Evolutionary conservation across 2,888 invertebrate genomes (phyloP).

Genomic region (Chloroclysta siterata): DNA sequence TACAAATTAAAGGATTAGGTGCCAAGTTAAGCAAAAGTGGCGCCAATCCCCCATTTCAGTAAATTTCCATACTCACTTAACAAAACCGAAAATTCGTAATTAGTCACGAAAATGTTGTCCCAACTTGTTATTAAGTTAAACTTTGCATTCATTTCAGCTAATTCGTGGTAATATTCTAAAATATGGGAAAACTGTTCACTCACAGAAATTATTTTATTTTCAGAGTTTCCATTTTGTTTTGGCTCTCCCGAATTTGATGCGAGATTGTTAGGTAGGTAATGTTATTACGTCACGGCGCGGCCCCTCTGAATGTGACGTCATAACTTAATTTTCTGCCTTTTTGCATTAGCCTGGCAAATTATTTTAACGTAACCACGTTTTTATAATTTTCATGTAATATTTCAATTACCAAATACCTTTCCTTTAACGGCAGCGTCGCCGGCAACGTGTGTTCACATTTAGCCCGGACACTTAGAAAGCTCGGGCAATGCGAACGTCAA

Average conservation of each 20-base stretch:
- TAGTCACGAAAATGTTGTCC: slow-evolving; percentile 12
- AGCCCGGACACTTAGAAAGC: no score
- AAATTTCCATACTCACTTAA: neutral
- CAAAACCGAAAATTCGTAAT: slow-evolving; percentile 1
- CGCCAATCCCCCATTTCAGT: neutral
- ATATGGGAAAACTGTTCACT: slow-evolving; percentile 37
- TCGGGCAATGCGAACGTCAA: no score
- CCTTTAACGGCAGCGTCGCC: no score
- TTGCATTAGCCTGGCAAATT: slow-evolving; percentile 30
- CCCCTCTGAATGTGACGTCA: slow-evolving; percentile 32
- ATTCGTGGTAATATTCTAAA: slow-evolving; percentile 52
- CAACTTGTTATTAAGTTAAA: slow-evolving; percentile 38
- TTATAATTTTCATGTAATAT: neutral
- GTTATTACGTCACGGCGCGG: slow-evolving; percentile 40
- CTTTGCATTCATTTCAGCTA: slow-evolving; percentile 31
- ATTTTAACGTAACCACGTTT: neutral
- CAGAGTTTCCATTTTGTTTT: slow-evolving; percentile 29
- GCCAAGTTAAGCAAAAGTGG: no score
- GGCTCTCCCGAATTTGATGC: slow-evolving; percentile 41
- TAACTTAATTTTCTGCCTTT: slow-evolving; percentile 36
- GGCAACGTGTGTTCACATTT: no score
- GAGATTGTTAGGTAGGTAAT: slow-evolving; percentile 47
- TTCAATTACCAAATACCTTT: no score
- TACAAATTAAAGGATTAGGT: no score
- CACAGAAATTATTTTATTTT: slow-evolving; percentile 17